Evolutionary conservation across 2,113 vertebrate genomes (phyloP), one percentile per base, ranked within the genome.

Genomic region (Tachysurus vachellii): DNA sequence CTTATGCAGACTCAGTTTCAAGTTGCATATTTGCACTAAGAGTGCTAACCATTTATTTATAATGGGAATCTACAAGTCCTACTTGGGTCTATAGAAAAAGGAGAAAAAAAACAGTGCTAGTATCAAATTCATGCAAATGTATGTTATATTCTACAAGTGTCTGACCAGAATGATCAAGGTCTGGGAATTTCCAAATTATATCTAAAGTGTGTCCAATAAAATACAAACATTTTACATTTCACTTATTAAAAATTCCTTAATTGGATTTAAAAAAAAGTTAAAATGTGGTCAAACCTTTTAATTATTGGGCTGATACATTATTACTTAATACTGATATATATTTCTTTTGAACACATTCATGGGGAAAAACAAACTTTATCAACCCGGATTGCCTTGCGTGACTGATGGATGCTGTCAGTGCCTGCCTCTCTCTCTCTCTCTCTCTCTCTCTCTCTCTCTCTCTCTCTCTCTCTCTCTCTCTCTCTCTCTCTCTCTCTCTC

Each of bases 351-450:
- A 23, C 19, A 54, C 47, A 80, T 54, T 80, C 10, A 17, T 36
- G 42, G 17, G 10, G 36, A 14, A n/a, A 56, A 9, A 13, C 1
- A 0, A 3, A 21, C 17, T 64, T 42, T 47, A 53, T n/a, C 31
- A 75, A 54, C 61, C 83, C 80, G 79, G 57, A 86, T 84, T 84
- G 66, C 84, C 44, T 77, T 84, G 75, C 21, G 59, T 88, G 86
- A 88, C 86, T 73, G 23, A 66, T 59, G 66, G 36, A 84, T 86
- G 36, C 75, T 70, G 53, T 2, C 76, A n/a, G 23, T 73, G 70
- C 36, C 56, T 88, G 5, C 53, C 23, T 84, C 44, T n/a, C 26
- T 80, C 42, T 47, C 44, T 71, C 71, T 61, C 26, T 50, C 47
- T 50, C 47, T 50, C 47, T 50, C 47, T 50, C 47, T 50, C 47